Conservation (phyloP, 2,113 vertebrate species). For the Indri indri region DNA sequence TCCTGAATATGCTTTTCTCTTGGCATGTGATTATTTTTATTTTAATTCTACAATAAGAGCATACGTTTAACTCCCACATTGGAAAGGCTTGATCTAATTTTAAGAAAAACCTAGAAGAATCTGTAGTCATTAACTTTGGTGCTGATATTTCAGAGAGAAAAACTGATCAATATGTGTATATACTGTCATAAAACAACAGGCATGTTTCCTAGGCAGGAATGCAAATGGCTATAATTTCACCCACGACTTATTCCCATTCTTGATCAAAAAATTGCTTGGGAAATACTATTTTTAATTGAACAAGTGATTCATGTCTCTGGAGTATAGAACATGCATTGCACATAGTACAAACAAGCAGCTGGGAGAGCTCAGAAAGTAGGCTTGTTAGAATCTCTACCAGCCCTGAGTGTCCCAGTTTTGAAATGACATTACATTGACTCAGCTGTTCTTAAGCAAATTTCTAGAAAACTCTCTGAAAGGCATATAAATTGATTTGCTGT, state of each 20-base stretch:
- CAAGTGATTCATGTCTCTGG: conserved; percentile 48
- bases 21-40: not conserved
- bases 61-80: not conserved
- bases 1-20: conserved; percentile 5
- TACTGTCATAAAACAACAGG: not conserved
- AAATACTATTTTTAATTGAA: conserved; percentile 66
- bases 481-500: not conserved
- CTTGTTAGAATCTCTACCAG: not conserved
- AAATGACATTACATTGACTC: not conserved
- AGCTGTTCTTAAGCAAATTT: conserved; percentile 20
- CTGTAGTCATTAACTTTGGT: not conserved
- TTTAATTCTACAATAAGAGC: not conserved
- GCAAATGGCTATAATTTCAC: not conserved
- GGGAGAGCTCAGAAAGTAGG: not conserved
- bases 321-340: conserved; percentile 49
- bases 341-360: conserved; percentile 29
- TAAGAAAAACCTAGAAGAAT: conserved; percentile 18
- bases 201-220: not conserved
- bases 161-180: not conserved
- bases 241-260: not conserved
- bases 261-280: conserved; percentile 25
- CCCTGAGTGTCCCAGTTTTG: not conserved
- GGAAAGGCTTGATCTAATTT: not conserved
- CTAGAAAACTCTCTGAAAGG: conserved; percentile 55
- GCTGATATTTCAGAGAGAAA: not conserved